These are phyloP conservation scores for Grallaria varia DNA, from an alignment of 2,113 vertebrate genomes.

Conservation along the genomic window DNA sequence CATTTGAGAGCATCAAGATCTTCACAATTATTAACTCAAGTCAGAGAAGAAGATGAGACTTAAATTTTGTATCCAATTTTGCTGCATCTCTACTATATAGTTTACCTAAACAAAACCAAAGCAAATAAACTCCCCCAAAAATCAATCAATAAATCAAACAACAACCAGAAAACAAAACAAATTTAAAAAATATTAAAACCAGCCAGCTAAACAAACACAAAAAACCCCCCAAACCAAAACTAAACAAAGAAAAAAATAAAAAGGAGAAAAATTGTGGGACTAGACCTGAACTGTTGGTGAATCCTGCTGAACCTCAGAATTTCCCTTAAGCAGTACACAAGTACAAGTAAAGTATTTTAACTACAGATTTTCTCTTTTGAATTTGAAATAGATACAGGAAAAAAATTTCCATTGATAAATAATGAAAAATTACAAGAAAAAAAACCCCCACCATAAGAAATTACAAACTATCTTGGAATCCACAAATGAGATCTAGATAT, in stretches of 20 bases:
- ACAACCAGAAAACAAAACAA: background rate
- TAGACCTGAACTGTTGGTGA: background rate
- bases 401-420: background rate
- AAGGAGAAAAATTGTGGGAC: background rate
- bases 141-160: background rate
- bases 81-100: background rate
- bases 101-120: background rate
- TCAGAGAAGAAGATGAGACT: background rate
- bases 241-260: fast-evolving
- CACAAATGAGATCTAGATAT: background rate
- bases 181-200: background rate
- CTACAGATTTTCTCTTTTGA: background rate
- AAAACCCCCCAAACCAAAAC: too few species aligned
- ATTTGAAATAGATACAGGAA: background rate
- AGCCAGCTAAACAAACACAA: background rate
- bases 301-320: background rate
- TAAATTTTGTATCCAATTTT: background rate
- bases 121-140: background rate
- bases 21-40: background rate
- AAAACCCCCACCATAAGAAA: background rate
- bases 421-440: background rate
- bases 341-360: background rate
- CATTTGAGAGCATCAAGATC: background rate
- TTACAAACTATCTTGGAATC: background rate
- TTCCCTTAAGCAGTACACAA: background rate